Evolutionary conservation across 2,797 vertebrate genomes (phyloP).

Genomic region (Silurus lanzhouensis): DNA sequence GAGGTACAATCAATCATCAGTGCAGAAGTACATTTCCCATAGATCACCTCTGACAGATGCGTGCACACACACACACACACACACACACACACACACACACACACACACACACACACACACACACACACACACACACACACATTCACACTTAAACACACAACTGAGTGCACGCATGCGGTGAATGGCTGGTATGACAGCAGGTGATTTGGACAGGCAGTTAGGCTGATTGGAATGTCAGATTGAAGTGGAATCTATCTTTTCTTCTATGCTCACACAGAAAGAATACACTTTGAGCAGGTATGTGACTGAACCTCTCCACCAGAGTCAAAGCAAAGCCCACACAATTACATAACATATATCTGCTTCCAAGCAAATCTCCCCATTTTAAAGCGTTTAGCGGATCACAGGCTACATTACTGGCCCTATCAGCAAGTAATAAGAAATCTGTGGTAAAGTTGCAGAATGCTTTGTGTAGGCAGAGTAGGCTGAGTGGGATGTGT

Average conservation of each 20-base stretch:
- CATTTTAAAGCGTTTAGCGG: slow-evolving; percentile 26
- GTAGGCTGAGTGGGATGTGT: slow-evolving; percentile 23
- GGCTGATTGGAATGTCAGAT: slow-evolving; percentile 22
- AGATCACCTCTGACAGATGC: slow-evolving; percentile 39
- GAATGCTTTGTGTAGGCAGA: slow-evolving; percentile 27
- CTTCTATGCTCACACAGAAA: slow-evolving; percentile 14
- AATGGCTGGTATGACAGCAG: not conserved
- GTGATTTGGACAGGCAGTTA: slow-evolving; percentile 28
- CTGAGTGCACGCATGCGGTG: slow-evolving; percentile 5
- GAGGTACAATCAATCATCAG: slow-evolving; percentile 41
- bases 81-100: slow-evolving; percentile 10
- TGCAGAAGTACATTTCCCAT: slow-evolving; percentile 35
- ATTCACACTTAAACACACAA: slow-evolving; percentile 15
- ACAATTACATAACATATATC: slow-evolving; percentile 30
- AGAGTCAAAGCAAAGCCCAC: slow-evolving; percentile 41
- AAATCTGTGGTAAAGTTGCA: slow-evolving; percentile 20
- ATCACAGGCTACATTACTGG: slow-evolving; percentile 41
- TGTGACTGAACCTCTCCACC: not conserved
- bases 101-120: too few relatives aligned
- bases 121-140: too few relatives aligned
- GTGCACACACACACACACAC: slow-evolving; percentile 7
- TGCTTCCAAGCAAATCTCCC: slow-evolving; percentile 38
- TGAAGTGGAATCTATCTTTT: slow-evolving; percentile 23
- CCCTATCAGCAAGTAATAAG: slow-evolving; percentile 31
- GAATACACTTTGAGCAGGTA: not conserved